Evolutionary conservation across 2,797 vertebrate genomes (phyloP).

Genomic region (Spea hammondii): DNA sequence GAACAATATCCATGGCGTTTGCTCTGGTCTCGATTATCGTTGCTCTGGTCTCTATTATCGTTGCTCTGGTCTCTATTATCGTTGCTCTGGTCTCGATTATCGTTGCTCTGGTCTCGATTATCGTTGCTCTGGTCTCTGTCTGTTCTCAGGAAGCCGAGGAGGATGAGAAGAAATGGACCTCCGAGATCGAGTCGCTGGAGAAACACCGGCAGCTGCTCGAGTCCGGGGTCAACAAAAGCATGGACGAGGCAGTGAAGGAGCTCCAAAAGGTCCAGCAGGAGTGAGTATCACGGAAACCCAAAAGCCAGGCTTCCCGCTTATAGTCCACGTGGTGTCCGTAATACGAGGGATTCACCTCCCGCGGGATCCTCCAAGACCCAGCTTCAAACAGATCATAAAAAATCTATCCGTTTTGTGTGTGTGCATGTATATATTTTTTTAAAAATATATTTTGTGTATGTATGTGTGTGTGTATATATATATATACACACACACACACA

Average conservation of each 20-base stretch:
- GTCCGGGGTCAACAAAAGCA: slow-evolving; percentile 67
- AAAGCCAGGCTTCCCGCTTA: no score
- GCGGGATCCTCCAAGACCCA: no score
- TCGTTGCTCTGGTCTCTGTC: not conserved
- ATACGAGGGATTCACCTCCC: not conserved
- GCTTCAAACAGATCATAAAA: no score
- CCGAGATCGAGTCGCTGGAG: slow-evolving; percentile 67
- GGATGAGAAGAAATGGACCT: slow-evolving; percentile 65
- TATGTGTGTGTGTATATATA: no score
- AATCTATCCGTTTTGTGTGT: no score
- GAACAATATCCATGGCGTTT: no score
- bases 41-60: not conserved
- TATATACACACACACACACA: no score
- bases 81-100: not conserved
- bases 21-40: not conserved
- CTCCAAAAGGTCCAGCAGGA: slow-evolving; percentile 65
- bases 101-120: not conserved
- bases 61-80: not conserved
- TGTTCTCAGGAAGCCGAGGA: slow-evolving; percentile 67
- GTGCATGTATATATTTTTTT: no score
- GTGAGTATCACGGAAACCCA: slow-evolving; percentile 57
- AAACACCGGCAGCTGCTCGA: slow-evolving; percentile 69
- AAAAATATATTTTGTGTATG: no score
- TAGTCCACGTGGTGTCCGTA: no score
- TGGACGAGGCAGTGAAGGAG: slow-evolving; percentile 68